Evolutionary conservation across 1,140 invertebrate species (phyloP).

Genomic region (Pomacea maculata): DNA sequence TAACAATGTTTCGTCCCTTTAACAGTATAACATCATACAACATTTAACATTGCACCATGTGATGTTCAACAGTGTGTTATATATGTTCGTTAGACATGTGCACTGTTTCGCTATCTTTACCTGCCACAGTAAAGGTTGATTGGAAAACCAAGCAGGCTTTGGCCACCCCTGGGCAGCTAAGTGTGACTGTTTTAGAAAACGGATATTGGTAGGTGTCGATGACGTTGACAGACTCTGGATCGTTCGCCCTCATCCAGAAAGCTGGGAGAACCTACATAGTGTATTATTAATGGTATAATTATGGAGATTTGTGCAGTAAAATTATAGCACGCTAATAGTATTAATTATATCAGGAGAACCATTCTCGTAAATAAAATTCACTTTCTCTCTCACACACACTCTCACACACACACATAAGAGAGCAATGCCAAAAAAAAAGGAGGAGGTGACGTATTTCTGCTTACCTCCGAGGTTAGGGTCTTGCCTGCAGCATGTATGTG

Average conservation of each 20-base stretch:
- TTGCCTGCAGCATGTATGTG: conserved; percentile 19
- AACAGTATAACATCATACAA: no score
- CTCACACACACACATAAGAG: not conserved
- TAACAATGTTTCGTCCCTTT: no score
- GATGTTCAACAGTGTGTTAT: no score
- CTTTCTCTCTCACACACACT: not conserved
- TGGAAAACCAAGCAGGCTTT: not conserved
- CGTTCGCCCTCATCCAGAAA: no score
- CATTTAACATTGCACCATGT: no score
- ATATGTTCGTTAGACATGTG: no score
- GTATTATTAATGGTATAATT: not conserved
- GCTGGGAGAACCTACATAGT: not conserved
- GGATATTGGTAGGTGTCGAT: not conserved
- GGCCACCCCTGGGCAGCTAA: not conserved
- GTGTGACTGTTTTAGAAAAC: not conserved
- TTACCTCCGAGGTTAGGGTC: conserved; percentile 27
- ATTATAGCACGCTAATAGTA: not conserved
- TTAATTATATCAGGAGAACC: not conserved
- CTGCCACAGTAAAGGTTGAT: no score
- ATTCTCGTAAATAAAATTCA: not conserved
- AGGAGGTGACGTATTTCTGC: not conserved
- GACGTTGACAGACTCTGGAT: not conserved
- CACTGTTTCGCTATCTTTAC: no score
- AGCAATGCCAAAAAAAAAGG: not conserved
- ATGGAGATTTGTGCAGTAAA: not conserved